Conservation (phyloP, 2,888 invertebrate species). For the Drosophila mayaguana region DNA sequence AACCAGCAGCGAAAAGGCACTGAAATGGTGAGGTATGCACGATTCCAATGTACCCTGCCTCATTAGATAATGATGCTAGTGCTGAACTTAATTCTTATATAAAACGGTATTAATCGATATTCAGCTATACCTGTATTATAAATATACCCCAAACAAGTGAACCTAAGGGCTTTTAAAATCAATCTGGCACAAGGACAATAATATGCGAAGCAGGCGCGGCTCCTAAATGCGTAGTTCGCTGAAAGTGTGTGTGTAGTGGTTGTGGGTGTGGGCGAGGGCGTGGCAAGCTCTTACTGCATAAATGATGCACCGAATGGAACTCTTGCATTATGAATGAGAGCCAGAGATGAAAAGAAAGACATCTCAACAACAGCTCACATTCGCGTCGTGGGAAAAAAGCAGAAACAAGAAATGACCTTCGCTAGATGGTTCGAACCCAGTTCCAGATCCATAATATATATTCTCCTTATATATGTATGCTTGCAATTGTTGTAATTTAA, state of each 20-base stretch:
- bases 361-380: slow-evolving; percentile 17
- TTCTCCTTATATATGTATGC: not conserved
- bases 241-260: slow-evolving; percentile 11
- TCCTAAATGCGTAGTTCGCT: slow-evolving; percentile 24
- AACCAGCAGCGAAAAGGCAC: not conserved
- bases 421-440: slow-evolving; percentile 23
- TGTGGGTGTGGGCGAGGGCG: slow-evolving; percentile 15
- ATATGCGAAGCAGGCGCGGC: slow-evolving; percentile 30
- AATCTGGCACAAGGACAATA: slow-evolving; percentile 75
- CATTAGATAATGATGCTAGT: no score
- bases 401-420: slow-evolving; percentile 33
- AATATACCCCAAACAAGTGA: not conserved
- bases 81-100: no score
- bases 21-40: not conserved
- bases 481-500: slow-evolving; percentile 21
- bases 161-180: slow-evolving; percentile 51
- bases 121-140: not conserved
- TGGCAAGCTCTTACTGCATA: slow-evolving; percentile 24
- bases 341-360: slow-evolving; percentile 7
- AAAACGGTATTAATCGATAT: no score
- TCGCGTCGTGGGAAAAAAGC: slow-evolving; percentile 3
- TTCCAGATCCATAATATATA: slow-evolving; percentile 28
- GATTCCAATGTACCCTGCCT: not conserved
- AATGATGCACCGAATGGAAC: slow-evolving; percentile 39
- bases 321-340: slow-evolving; percentile 58